Evolutionary conservation across 2,797 vertebrate genomes (phyloP), one percentile per base, ranked within the genome.

Genomic region (Cygnus olor): DNA sequence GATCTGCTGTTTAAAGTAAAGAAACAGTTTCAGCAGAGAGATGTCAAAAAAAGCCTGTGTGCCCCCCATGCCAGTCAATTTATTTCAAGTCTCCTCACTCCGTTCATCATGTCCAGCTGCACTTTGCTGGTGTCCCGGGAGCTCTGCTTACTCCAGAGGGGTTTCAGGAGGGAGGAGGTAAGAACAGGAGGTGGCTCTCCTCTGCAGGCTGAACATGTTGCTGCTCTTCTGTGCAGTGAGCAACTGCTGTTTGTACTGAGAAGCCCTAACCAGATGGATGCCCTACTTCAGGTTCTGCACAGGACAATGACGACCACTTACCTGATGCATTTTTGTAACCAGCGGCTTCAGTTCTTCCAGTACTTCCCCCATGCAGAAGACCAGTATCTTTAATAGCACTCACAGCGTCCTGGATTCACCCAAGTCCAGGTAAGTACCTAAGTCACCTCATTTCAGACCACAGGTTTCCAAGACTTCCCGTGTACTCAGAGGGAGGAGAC

Each of bases 131-230:
- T 45, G 20, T 82, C 38, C 40, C 54, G 72, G 32, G 25, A 94
- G 38, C 0, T 0, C 10, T 21, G 13, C 16, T 21, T 71, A 89
- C 9, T 64, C 34, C 6, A 2, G 49, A 32, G 10, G 32, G 10
- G 14, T 61, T 83, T 88, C 65, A 78, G 36, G 36, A 81, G 19
- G 32, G 7, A 77, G 22, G 19, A 73, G 4, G 4, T 61, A 74
- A 78, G 66, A 79, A 61, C 28, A 64, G 12, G 19, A 79, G 32
- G 51, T 2, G 0, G 24, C 57, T 74, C 27, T 74, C 28, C 36
- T 17, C 60, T 76, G 27, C 24, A 80, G 32, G 12, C 19, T 89
- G 38, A 61, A 82, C 82, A 32, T 4, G 56, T 5, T 49, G 42
- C 53, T 85, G 27, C 2, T 64, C 2, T 68, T 73, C 56, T 64